These are phyloP conservation scores for Cepaea nemoralis DNA, from an alignment of 1,140 invertebrate genomes.

Conservation along the genomic window DNA sequence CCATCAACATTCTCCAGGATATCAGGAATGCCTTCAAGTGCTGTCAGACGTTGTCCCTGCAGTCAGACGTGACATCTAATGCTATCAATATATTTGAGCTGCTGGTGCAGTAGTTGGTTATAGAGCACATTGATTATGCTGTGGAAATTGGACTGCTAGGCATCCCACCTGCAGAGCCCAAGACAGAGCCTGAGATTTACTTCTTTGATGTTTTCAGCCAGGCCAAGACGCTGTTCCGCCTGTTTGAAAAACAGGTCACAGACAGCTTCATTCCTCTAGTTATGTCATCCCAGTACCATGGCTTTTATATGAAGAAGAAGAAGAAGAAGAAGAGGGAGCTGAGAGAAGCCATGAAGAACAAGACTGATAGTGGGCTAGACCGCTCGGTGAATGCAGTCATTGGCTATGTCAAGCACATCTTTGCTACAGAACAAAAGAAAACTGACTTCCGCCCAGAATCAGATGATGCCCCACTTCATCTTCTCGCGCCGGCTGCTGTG, in stretches of 20 bases:
- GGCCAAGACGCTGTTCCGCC: conserved; percentile 94
- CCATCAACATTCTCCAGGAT: conserved; percentile 91
- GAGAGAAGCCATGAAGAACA: conserved; percentile 90
- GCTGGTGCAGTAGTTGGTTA: conserved; percentile 86
- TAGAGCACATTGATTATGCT: conserved; percentile 96
- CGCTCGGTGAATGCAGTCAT: conserved; percentile 88
- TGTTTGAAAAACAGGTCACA: conserved; percentile 94
- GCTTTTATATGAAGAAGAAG: conserved; percentile 87
- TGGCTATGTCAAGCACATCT: conserved; percentile 90
- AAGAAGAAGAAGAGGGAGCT: conserved; percentile 88
- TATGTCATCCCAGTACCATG: conserved; percentile 89
- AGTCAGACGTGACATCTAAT: conserved; percentile 84
- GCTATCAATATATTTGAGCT: conserved; percentile 89
- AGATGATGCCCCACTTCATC: conserved; percentile 70
- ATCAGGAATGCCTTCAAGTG: conserved; percentile 90
- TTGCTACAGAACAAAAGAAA: conserved; percentile 95
- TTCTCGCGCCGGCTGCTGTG: conserved; percentile 79
- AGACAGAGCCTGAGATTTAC: conserved; percentile 85
- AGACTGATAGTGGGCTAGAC: conserved; percentile 91
- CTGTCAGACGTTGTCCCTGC: conserved; percentile 88
- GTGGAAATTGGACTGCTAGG: conserved; percentile 77
- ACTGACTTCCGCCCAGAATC: conserved; percentile 95
- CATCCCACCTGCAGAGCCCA: conserved; percentile 90
- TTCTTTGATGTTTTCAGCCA: conserved; percentile 96
- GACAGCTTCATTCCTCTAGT: conserved; percentile 91